Base-by-base conservation (phyloP, 1,140 invertebrate genomes). In the Temnothorax longispinosus region DNA sequence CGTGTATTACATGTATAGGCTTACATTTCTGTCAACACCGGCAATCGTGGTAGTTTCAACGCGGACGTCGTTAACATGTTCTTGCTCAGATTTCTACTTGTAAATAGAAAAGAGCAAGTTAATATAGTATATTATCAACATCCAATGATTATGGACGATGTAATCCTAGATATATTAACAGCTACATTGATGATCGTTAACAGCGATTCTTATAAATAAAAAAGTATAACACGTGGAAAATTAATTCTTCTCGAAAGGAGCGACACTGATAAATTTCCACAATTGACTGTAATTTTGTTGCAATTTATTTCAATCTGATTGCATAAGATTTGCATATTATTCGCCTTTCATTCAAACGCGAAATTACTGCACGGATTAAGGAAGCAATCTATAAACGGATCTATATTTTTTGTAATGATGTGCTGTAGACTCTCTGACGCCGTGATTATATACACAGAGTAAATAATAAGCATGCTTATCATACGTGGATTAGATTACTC, bases 21-120 rank as follows among this genome's bases (percentile, higher is more conserved):
- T 96, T 94, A 97, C 96, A 97, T 92, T 91, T 96, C 95, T 56
- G 88, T 90, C 3, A 96, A 91, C 54, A 89, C 92, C 35, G 95
- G 94, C 50, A 96, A 92, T 85, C 90, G 89, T 62, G 96, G 95
- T 88, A 96, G 94, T 32, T 89, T 92, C 32, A 95, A 88, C 50
- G 94, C 93, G 18, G 92, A 88, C 58, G 95, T 92, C 3, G 94
- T 95, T 38, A 96, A 89, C 2, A 89, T 85, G 92, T 96, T 95
- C 0, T 87, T 80, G 18, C 84, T 92, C 21, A 95, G 88, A 85
- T 94, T 89, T 89, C 94, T 95, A 75, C 21, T 50, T 38, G 13
- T 15, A 89, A 91, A 71, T 72, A 54, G 41, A 60, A 67, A 50
- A 56, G 18, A 47, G 0, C 35, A 52, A 2, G 2, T 27, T 18